Evolutionary conservation across 2,797 vertebrate species (phyloP).

Genomic region (Luscinia megarhynchos): DNA sequence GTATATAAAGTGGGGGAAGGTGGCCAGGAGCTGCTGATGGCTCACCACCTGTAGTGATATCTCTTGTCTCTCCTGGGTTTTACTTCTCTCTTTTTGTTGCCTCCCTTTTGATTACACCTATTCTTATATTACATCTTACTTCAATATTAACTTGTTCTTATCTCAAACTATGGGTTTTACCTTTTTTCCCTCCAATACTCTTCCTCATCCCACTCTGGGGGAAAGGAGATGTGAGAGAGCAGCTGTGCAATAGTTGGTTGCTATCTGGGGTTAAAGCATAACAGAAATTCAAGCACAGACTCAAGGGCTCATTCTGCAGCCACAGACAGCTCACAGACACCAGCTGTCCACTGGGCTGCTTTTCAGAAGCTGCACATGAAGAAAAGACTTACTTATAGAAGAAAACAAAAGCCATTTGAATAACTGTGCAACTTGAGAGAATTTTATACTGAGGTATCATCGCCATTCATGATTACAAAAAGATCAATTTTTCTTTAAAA

Average conservation of each 20-base stretch:
- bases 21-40: background rate
- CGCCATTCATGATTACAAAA: background rate
- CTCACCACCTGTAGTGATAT: background rate
- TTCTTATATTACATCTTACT: background rate
- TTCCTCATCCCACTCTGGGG: background rate
- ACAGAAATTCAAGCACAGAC: background rate
- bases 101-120: background rate
- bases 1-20: background rate
- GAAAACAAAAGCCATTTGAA: background rate
- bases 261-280: background rate
- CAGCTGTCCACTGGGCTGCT: background rate
- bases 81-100: background rate
- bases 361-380: background rate
- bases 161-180: background rate
- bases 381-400: background rate
- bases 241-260: background rate
- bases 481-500: background rate
- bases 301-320: background rate
- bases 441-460: background rate
- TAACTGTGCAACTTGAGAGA: background rate
- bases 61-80: background rate
- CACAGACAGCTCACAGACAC: background rate
- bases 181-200: background rate
- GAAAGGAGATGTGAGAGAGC: background rate
- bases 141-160: background rate